A percentile compares a stretch with the other conserved stretches of the same genome.
Evolutionary conservation across 1,140 invertebrate genomes (phyloP).

Genomic region (Choristoneura fumiferana): DNA sequence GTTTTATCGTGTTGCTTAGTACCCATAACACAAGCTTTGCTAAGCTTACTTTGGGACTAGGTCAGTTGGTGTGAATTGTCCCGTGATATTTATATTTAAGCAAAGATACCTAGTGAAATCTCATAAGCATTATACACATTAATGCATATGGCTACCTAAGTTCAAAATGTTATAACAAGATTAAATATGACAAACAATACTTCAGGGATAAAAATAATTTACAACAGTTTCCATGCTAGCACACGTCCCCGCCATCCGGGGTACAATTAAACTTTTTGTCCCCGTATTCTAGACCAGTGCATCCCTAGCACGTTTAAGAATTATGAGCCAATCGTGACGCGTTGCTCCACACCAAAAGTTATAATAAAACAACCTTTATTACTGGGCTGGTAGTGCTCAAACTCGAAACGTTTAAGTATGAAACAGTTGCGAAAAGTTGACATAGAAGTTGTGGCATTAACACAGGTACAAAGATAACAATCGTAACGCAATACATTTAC

Average conservation of each 20-base stretch:
- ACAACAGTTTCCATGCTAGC: slow-evolving; percentile 8
- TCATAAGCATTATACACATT: too few species aligned
- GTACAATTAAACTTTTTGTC: slow-evolving; percentile 60
- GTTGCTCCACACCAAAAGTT: slow-evolving; percentile 24
- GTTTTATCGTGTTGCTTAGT: too few species aligned
- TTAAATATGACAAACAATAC: background rate
- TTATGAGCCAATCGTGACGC: slow-evolving; percentile 61
- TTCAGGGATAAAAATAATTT: background rate
- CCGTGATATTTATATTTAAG: too few species aligned
- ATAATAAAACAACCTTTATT: slow-evolving; percentile 8
- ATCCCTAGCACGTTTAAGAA: slow-evolving; percentile 45
- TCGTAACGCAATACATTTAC: background rate
- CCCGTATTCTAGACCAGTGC: slow-evolving; percentile 29
- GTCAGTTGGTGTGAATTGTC: too few species aligned
- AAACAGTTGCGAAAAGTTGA: background rate
- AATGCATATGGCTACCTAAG: too few species aligned
- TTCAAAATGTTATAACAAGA: background rate
- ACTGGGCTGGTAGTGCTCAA: background rate
- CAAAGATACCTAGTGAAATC: too few species aligned
- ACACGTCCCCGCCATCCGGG: slow-evolving; percentile 28
- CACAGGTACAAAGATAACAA: slow-evolving; percentile 13
- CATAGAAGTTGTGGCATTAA: background rate
- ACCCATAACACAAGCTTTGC: too few species aligned
- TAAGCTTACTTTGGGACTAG: too few species aligned
- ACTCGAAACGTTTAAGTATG: background rate